Percentiles rank a stretch among this genome's conserved stretches.
Conservation (phyloP, 2,888 invertebrate genomes). For the Parnassius mnemosyne region DNA sequence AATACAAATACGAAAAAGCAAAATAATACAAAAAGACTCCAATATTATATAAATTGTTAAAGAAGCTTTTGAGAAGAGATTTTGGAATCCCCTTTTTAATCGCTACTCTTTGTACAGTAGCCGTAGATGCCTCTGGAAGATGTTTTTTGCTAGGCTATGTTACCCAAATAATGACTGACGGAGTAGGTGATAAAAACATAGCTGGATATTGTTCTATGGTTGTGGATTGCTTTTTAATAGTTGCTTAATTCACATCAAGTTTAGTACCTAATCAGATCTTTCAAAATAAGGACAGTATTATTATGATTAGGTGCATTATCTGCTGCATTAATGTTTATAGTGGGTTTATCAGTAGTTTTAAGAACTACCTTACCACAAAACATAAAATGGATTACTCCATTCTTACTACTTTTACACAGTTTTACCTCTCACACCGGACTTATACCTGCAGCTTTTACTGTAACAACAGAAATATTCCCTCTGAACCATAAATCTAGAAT, state of each 20-base stretch:
- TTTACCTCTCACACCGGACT: slow-evolving; percentile 41
- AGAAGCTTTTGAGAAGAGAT: slow-evolving; percentile 35
- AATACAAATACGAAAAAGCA: too few relatives aligned
- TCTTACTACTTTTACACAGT: slow-evolving; percentile 38
- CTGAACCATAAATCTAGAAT: slow-evolving; percentile 46
- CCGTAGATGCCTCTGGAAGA: slow-evolving; percentile 43
- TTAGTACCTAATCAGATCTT: too few relatives aligned
- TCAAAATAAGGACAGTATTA: too few relatives aligned
- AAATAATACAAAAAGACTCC: too few relatives aligned
- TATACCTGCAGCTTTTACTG: slow-evolving; percentile 38
- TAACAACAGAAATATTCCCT: slow-evolving; percentile 47
- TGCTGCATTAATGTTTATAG: too few relatives aligned
- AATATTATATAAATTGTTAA: slow-evolving; percentile 23
- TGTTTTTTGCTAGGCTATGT: slow-evolving; percentile 45
- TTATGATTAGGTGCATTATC: too few relatives aligned
- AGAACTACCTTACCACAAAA: too few relatives aligned
- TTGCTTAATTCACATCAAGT: too few relatives aligned
- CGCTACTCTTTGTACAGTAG: slow-evolving; percentile 36
- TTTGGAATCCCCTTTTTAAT: slow-evolving; percentile 44
- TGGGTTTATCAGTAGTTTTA: too few relatives aligned
- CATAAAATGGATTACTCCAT: slow-evolving; percentile 41
- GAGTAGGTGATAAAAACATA: too few relatives aligned
- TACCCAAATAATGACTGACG: slow-evolving; percentile 45
- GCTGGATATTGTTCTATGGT: too few relatives aligned
- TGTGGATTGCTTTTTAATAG: too few relatives aligned